Evolutionary conservation across 2,113 vertebrate genomes (phyloP).

Genomic region (Eurypyga helias): DNA sequence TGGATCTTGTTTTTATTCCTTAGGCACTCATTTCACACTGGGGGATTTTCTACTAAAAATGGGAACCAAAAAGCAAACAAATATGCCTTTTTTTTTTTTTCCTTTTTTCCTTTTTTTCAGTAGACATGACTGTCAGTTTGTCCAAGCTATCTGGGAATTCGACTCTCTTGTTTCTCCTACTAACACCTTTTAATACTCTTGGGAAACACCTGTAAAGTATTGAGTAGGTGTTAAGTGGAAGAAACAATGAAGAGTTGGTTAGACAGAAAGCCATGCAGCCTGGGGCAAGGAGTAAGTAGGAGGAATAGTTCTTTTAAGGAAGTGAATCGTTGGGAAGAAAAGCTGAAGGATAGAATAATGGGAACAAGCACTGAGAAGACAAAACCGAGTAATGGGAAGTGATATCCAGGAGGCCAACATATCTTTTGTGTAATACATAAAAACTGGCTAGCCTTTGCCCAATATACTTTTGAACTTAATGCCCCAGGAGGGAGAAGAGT

Average conservation of each 20-base stretch:
- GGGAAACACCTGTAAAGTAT: slow-evolving; percentile 35
- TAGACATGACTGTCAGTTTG: background rate
- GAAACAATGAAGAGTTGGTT: slow-evolving; percentile 13
- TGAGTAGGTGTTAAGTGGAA: slow-evolving; percentile 44
- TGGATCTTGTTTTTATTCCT: background rate
- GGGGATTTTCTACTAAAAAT: slow-evolving; percentile 7
- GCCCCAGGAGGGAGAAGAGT: background rate
- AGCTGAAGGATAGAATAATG: background rate
- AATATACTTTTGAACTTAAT: background rate
- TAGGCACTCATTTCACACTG: background rate
- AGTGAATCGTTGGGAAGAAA: slow-evolving; percentile 14
- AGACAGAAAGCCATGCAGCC: background rate
- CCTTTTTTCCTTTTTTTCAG: background rate
- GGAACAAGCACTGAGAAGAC: background rate
- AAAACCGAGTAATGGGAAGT: background rate
- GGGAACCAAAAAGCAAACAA: background rate
- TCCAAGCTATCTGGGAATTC: background rate
- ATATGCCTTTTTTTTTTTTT: background rate
- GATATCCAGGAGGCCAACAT: background rate
- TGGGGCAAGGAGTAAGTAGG: background rate
- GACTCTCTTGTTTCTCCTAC: slow-evolving; percentile 15
- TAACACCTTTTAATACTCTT: slow-evolving; percentile 36
- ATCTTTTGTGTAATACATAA: background rate
- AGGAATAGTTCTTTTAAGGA: slow-evolving; percentile 1
- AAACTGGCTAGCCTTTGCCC: background rate